Percentiles rank a stretch among this genome's conserved stretches.
Conservation (phyloP, 2,113 vertebrate genomes). For the Typhlomys cinereus region DNA sequence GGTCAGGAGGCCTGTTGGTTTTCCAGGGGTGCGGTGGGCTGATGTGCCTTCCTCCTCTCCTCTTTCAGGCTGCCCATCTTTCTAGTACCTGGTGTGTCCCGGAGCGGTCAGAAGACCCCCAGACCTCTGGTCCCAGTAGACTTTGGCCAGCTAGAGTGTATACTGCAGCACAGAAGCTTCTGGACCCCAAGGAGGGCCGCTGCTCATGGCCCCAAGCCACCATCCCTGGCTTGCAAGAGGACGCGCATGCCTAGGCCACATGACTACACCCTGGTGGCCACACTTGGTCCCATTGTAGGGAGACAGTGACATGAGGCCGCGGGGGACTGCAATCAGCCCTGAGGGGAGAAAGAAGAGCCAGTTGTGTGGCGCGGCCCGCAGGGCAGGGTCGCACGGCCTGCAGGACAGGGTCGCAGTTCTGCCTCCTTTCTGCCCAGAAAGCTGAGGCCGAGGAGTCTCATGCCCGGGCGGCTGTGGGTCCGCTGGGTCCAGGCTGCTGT, state of each 20-base stretch:
- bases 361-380: neutral
- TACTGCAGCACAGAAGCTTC: neutral
- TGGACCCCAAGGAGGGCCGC: too few relatives aligned
- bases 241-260: neutral
- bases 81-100: neutral
- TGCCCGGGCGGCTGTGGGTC: neutral
- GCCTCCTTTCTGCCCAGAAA: neutral
- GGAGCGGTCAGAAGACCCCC: neutral
- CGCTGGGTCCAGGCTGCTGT: fast-evolving
- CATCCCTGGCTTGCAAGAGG: neutral
- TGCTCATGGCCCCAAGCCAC: fast-evolving
- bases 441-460: neutral
- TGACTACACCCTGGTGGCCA: neutral
- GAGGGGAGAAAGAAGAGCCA: fast-evolving
- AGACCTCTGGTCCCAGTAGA: too few relatives aligned
- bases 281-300: neutral
- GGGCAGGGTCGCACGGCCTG: fast-evolving
- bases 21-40: neutral
- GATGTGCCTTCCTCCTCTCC: neutral
- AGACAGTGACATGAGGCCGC: neutral
- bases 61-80: neutral
- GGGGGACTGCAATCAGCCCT: fast-evolving
- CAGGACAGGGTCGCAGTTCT: neutral
- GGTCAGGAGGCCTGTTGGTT: neutral
- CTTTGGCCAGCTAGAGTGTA: neutral